Conservation (phyloP, 2,113 vertebrate species). For the Gorilla gorilla region DNA sequence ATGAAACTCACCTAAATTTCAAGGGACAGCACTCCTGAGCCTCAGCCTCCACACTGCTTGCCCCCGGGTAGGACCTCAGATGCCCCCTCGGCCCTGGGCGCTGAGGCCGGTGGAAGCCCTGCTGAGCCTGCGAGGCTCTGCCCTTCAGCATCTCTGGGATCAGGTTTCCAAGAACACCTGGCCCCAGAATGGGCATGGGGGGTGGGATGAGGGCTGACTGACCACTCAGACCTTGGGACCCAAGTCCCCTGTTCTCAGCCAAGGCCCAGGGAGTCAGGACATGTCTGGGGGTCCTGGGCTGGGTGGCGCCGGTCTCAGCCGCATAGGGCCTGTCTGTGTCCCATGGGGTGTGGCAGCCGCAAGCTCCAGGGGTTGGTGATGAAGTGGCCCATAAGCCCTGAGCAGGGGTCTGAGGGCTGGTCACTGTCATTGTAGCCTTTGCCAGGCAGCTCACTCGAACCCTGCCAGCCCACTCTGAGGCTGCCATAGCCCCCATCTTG, state of each 20-base stretch:
- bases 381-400: background rate
- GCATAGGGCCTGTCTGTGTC: fast-evolving
- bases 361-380: background rate
- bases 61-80: background rate
- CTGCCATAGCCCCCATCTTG: background rate
- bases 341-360: fast-evolving
- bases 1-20: background rate
- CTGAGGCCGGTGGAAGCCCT: fast-evolving
- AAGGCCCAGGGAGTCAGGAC: background rate
- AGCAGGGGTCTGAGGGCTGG: background rate
- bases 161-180: fast-evolving
- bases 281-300: background rate
- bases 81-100: fast-evolving
- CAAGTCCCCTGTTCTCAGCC: fast-evolving
- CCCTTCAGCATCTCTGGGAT: fast-evolving
- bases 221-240: background rate
- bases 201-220: background rate
- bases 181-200: fast-evolving
- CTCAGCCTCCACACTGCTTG: background rate
- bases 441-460: background rate
- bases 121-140: fast-evolving
- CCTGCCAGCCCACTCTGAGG: background rate
- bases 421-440: fast-evolving
- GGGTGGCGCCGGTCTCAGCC: background rate
- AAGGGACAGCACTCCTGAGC: background rate